Evolutionary conservation across 2,113 vertebrate species (phyloP).

Genomic region (Pterocles burchelli): DNA sequence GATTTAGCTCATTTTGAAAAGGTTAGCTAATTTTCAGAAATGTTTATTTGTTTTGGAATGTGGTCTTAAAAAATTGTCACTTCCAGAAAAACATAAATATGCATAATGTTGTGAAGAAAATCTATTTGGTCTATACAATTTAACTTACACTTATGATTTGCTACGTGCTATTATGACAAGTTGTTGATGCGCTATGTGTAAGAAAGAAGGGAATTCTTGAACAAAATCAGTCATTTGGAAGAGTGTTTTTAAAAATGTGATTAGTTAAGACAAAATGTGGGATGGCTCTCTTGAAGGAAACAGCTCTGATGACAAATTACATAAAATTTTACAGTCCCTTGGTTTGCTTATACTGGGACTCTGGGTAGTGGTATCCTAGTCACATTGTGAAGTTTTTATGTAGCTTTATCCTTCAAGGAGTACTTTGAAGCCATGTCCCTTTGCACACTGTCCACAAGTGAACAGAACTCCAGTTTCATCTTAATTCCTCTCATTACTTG

Average conservation of each 20-base stretch:
- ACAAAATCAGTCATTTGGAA: not conserved
- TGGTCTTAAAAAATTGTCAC: not conserved
- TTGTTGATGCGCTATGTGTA: not conserved
- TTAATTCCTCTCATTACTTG: not conserved
- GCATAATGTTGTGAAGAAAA: not conserved
- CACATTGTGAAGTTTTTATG: not conserved
- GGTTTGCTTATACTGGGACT: not conserved
- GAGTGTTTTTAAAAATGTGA: not conserved
- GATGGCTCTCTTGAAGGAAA: not conserved
- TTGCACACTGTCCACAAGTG: not conserved
- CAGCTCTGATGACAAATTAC: not conserved
- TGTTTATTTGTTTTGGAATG: not conserved
- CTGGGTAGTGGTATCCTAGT: not conserved
- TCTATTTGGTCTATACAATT: not conserved
- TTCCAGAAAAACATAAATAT: not conserved
- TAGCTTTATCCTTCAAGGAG: not conserved
- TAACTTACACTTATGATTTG: not conserved
- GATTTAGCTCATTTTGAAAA: not conserved
- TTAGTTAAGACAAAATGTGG: not conserved
- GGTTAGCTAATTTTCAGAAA: not conserved
- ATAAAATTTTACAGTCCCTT: not conserved
- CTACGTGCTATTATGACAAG: not conserved
- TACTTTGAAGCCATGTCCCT: not conserved
- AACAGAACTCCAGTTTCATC: not conserved
- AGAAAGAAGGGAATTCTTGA: not conserved